Evolutionary conservation across 2,797 vertebrate species (phyloP).

Genomic region (Anomalospiza imberbis): DNA sequence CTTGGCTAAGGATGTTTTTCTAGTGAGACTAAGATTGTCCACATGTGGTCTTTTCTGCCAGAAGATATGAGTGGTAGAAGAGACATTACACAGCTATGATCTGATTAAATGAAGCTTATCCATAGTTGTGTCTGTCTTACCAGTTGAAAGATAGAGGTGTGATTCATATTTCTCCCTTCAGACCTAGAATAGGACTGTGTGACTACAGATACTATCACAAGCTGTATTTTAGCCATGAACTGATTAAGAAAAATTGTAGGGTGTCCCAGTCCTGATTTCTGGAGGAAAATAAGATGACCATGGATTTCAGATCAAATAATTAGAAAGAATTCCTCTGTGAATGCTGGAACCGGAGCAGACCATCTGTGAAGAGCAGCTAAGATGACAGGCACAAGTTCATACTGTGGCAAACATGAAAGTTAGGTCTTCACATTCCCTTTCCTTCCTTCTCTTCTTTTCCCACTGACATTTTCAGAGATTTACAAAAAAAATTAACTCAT

Average conservation of each 20-base stretch:
- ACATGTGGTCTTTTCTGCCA: background rate
- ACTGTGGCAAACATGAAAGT: background rate
- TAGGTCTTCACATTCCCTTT: background rate
- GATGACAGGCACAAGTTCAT: background rate
- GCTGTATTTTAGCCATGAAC: background rate
- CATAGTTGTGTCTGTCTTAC: background rate
- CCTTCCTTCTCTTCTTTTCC: background rate
- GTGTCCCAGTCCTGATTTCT: background rate
- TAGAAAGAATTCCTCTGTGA: background rate
- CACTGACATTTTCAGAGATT: background rate
- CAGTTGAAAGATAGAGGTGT: background rate
- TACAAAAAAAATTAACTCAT: background rate
- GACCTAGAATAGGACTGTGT: background rate
- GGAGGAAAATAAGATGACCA: background rate
- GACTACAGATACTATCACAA: background rate
- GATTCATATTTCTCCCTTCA: background rate
- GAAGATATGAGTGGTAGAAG: background rate
- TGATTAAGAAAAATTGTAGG: background rate
- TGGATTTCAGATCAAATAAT: background rate
- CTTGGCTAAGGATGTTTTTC: background rate
- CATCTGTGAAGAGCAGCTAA: background rate
- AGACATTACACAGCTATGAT: conserved; percentile 11
- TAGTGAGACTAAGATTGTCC: background rate
- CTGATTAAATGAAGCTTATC: conserved; percentile 19
- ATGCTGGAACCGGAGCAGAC: background rate